Evolutionary conservation across 2,113 vertebrate species (phyloP), one percentile per base, ranked within the genome.

Genomic region (Nothoprocta perdicaria): DNA sequence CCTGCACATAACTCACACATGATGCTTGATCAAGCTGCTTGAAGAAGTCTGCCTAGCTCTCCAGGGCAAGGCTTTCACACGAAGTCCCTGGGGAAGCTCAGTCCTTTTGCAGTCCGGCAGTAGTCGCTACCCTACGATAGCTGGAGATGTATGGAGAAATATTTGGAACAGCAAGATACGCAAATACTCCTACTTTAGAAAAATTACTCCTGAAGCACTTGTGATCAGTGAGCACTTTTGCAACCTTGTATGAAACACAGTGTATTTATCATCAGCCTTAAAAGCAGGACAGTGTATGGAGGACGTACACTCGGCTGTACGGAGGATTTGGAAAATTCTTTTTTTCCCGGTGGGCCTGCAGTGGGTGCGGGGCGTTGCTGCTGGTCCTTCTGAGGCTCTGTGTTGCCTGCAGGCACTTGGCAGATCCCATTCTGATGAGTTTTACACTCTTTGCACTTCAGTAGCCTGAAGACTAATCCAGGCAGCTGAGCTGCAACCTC

Each of bases 371-470:
- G 14, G 27, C 15, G 9, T 29, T 55, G 27, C n/a, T 61, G 23
- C 2, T 3, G 2, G 66, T 23, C 33, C 22, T 27, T 55, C 55
- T 6, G 6, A 6, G 43, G 24, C 19, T 65, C 46, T 27, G 18
- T 27, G 26, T 38, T 38, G 35, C 35, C 35, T 38, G 35, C 35
- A 38, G 35, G 68, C 26, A 62, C 60, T 73, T 53, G 50, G 68
- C 45, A 71, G 68, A 71, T 23, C 27, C 50, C 46, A 16, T 43
- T 82, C 45, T 62, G 35, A 76, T 31, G 4, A n/a, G 31, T 43
- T 87, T 87, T 18, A 73, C 79, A 14, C 35, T 73, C 91, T 87
- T 89, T 67, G 24, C 72, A 29, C 48, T 71, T 88, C 65, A 74
- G 27, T 29, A 88, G 76, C 41, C 45, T 80, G 24, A 45, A 60